Conservation (phyloP, 2,113 vertebrate species). For the Pampusana beccarii region DNA sequence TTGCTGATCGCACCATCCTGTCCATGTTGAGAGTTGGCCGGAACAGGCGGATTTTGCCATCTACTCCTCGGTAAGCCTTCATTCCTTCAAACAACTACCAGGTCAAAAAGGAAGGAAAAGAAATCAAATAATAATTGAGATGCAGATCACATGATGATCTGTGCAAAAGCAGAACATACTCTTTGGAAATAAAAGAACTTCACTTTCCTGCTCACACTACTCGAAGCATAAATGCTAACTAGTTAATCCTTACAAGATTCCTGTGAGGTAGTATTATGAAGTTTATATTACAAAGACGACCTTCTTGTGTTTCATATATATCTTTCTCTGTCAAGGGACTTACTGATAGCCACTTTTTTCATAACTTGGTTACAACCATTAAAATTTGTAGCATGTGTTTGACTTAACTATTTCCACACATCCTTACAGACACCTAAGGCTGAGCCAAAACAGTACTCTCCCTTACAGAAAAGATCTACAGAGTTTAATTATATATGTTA, state of each 20-base stretch:
- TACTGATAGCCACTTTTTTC: neutral
- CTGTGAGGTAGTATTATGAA: neutral
- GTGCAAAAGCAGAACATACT: neutral
- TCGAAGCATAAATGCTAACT: neutral
- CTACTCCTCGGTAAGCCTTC: conserved; percentile 88
- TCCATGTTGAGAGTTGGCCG: conserved; percentile 88
- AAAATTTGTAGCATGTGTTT: conserved; percentile 50
- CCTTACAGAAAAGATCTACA: accelerated
- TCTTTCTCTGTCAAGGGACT: neutral
- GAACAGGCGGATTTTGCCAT: conserved; percentile 86
- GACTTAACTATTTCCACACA: neutral
- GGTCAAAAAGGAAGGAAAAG: neutral
- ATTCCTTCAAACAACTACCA: conserved; percentile 89
- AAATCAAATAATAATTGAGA: neutral
- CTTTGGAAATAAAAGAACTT: neutral
- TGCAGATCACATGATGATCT: accelerated
- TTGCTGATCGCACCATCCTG: conserved; percentile 84
- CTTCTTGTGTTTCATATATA: neutral
- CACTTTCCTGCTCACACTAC: neutral
- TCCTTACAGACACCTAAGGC: neutral
- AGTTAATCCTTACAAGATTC: neutral
- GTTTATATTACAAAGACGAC: neutral
- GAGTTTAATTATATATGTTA: neutral
- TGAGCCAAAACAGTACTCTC: neutral
- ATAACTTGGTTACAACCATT: conserved; percentile 1